Evolutionary conservation across 2,888 invertebrate species (phyloP), one percentile per base, ranked within the genome.

Genomic region (Trissolcus japonicus): DNA sequence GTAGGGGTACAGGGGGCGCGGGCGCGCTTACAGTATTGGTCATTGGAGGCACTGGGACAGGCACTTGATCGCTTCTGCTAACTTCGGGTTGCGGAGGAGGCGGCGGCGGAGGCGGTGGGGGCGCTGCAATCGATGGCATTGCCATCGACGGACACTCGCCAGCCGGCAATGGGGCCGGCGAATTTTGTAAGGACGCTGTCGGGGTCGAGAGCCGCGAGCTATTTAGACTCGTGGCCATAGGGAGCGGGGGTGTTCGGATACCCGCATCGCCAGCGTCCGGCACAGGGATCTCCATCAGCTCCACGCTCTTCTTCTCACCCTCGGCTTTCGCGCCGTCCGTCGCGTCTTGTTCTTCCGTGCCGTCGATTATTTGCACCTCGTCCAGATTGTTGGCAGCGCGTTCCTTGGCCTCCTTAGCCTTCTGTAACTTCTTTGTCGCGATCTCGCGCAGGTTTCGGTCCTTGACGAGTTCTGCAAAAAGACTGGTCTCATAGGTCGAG

Each of bases 401-500:
- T 48, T 74, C 74, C n/a, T 74, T 66, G 0, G 74, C 74, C 79
- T 94, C 94, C 60, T 72, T 63, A 0, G 72, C 72, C 79, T 93
- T 93, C 60, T 93, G 92, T 13, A 94, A 87, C 87, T 93, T 94
- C 89, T 93, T 91, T 73, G 92, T 88, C 63, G 95, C 95, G 87
- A 95, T 91, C 72, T 95, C 94, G 7, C 95, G 91, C 91, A 95
- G 95, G 81, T 95, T 95, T 81, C 94, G 93, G 85, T 95, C 95
- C 85, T 96, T 96, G 13, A 96, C 95, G 76, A 97, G 91, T 89
- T 96, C 96, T 0, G 96, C 96, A 87, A 97, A 97, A 11, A 97
- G 91, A 86, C 96, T 96, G 7, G 96, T 96, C 83, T 96, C 95
- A 63, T 94, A 94, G 85, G 96, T 96, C 83, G 95, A 94, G 80